Evolutionary conservation across 2,888 invertebrate species (phyloP).

Genomic region (Linnaemya vulpina): DNA sequence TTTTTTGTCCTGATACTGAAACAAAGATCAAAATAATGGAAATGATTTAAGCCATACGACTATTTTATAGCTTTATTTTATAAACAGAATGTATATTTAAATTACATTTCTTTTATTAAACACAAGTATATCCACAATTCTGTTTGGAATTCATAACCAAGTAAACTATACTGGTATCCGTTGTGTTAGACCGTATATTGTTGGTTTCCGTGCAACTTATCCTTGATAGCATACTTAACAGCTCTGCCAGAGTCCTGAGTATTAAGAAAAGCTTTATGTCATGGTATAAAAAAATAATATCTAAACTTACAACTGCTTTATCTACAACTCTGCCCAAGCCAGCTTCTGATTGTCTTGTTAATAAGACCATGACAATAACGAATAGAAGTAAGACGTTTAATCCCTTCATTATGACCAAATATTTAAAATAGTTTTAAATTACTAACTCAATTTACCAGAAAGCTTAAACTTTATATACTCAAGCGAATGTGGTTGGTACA

Average conservation of each 20-base stretch:
- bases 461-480: slow-evolving; percentile 8
- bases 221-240: not conserved
- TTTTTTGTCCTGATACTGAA: too few relatives aligned
- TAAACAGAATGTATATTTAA: too few relatives aligned
- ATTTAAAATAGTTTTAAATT: not conserved
- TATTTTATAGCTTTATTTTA: too few relatives aligned
- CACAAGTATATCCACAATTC: not conserved
- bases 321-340: not conserved
- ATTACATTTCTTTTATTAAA: not conserved
- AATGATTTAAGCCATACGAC: too few relatives aligned
- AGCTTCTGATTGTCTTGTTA: slow-evolving; percentile 15
- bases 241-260: slow-evolving; percentile 16
- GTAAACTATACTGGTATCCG: not conserved
- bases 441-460: not conserved
- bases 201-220: not conserved
- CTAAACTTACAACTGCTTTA: slow-evolving; percentile 19
- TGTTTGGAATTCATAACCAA: not conserved
- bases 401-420: not conserved
- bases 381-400: not conserved
- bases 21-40: too few relatives aligned
- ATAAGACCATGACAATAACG: not conserved
- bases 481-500: too few relatives aligned
- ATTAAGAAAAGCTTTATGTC: not conserved
- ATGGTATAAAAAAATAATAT: not conserved
- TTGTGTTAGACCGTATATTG: not conserved